Base-by-base conservation (phyloP, 2,797 vertebrate genomes). In the Sebastes dallii region DNA sequence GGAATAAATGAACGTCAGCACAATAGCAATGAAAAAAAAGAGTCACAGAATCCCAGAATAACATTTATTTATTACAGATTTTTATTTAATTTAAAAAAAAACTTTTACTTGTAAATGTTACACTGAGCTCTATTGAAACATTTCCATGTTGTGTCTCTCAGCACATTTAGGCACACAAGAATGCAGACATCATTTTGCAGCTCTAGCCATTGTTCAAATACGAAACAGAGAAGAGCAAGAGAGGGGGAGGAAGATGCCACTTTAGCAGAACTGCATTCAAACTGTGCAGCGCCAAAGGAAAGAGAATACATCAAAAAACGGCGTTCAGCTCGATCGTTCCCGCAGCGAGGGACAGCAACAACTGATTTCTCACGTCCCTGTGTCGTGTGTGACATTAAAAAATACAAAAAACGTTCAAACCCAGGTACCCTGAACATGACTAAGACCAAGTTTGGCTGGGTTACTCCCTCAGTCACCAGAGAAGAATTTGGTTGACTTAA, bases 71-170 rank as follows among this genome's bases (percentile, higher is more conserved):
- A 94, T 94, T 87, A 85, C 84, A 86, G 87, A 90, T 91, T 92
- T 92, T 91, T 88, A 87, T 93, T 96, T 95, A 94, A 95, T 95
- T 95, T 91, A 95, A 92, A 91, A 89, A 89, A 89, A 88, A 90
- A 52, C 20, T 52, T 52, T 93, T 92, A 94, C 87, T 88, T 94
- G 91, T 87, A 93, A 92, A 92, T 94, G 92, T 94, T 95, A 95
- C 94, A 95, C 77, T 77, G 91, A 94, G 74, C 88, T 93, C 86
- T 88, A 95, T 79, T 87, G 88, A 95, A 95, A 92, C 90, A 91
- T 83, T 66, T 94, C 75, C 80, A 90, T 86, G 74, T 90, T 89
- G 74, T 52, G 82, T 88, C 85, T 87, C 83, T 89, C 91, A 91
- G 84, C 82, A 95, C 90, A 92, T 93, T 55, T 87, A 96, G 93